Evolutionary conservation across 2,797 vertebrate species (phyloP).

Genomic region (Xyrichtys novacula): DNA sequence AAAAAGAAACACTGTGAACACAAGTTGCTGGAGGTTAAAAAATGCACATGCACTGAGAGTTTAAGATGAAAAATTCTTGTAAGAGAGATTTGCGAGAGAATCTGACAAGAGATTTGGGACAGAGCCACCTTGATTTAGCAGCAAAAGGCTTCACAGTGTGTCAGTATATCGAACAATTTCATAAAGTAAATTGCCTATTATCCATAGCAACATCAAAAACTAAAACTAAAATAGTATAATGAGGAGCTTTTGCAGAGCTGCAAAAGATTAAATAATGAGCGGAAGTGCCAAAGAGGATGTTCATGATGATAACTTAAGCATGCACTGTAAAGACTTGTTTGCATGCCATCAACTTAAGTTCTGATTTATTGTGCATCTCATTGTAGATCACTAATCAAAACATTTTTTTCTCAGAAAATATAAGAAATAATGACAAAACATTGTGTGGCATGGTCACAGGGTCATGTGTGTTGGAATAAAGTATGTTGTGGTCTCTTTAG

Average conservation of each 20-base stretch:
- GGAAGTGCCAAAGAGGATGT: background rate
- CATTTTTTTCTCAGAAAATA: no score
- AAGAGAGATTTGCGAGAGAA: background rate
- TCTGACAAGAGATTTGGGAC: background rate
- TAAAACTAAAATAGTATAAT: background rate
- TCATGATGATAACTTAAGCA: background rate
- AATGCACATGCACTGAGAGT: slow-evolving; percentile 4
- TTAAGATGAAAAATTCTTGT: slow-evolving; percentile 12
- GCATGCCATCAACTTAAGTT: no score
- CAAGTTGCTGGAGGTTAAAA: slow-evolving; percentile 35
- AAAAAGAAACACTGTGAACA: slow-evolving; percentile 53
- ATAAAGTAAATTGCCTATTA: slow-evolving; percentile 6
- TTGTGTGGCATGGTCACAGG: no score
- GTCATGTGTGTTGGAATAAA: no score
- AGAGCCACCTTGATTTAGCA: slow-evolving; percentile 13
- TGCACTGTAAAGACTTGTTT: slow-evolving; percentile 7
- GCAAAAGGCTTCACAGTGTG: slow-evolving; percentile 7
- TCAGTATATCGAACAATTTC: background rate
- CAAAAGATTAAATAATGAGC: slow-evolving; percentile 16
- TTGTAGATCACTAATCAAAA: no score
- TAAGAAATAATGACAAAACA: no score
- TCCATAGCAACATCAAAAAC: slow-evolving; percentile 5
- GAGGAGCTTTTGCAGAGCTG: background rate
- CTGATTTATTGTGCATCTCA: no score
- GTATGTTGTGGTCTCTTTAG: no score